A percentile compares a stretch with the other conserved stretches of the same genome.
phyloP scores from a whole-genome alignment of 35 echinoderm and acorn worm species.

The Apostichopus californicus region DNA sequence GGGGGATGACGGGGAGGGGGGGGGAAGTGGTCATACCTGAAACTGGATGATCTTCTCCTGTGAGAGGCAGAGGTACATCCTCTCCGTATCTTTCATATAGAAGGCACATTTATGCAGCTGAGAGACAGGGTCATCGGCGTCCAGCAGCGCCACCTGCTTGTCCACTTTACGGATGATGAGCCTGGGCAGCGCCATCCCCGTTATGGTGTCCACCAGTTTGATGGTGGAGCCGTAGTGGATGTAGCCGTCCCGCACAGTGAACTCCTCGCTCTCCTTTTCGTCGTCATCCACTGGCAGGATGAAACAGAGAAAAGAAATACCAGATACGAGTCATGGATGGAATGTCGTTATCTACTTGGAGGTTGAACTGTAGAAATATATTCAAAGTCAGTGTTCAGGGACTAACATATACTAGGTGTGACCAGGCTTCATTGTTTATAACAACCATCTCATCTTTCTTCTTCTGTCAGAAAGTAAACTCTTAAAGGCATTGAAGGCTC shows the following conservation, averaged over 20 bases:
- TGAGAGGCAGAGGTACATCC: conserved; percentile 93
- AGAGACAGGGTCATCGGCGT: conserved; percentile 94
- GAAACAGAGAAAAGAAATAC: not conserved
- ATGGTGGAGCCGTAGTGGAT: conserved; percentile 98
- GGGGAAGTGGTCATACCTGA: conserved; percentile 68
- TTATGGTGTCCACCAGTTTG: conserved; percentile 91
- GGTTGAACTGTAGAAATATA: too few species aligned
- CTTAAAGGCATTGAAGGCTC: too few species aligned
- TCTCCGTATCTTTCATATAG: conserved; percentile 96
- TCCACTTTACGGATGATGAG: conserved; percentile 94
- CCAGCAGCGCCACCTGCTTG: conserved; percentile 85
- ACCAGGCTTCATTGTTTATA: too few species aligned
- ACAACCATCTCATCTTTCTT: too few species aligned
- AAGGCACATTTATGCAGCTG: conserved; percentile 98
- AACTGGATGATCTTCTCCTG: conserved; percentile 98
- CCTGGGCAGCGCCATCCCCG: conserved; percentile 89
- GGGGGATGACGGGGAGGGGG: conserved; percentile 60
- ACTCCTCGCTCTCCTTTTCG: conserved; percentile 96
- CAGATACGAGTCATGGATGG: not conserved
- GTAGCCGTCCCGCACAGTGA: conserved; percentile 97
- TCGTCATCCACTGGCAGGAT: conserved; percentile 90
- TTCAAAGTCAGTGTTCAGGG: too few species aligned
- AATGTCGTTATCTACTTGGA: too few species aligned
- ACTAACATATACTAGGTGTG: too few species aligned
- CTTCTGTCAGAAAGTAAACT: too few species aligned